Base-by-base conservation (phyloP, 1,140 invertebrate species). In the Drosophila burlai region DNA sequence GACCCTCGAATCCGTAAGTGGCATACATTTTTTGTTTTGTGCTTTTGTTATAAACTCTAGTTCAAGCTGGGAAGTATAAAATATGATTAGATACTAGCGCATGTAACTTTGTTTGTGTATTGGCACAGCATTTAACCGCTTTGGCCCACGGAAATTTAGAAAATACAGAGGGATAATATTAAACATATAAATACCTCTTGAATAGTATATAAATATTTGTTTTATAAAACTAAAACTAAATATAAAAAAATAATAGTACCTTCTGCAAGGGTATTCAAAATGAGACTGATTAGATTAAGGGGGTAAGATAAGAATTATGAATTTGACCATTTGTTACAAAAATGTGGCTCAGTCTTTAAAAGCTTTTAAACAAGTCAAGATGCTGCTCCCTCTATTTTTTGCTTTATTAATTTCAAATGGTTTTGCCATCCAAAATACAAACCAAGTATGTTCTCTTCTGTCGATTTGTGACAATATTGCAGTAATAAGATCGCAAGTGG, bases 381-480 rank as follows among this genome's bases (percentile, higher is more conserved):
- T 55, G 52, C 8, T 10, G 5, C 8, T 38, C 8, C 18, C 7
- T 38, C 4, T 38, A 16, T 21, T 55, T 16, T 55, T 55, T 24
- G 15, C 18, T 4, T 6, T 55, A 15, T 16, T 55, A 38, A 55
- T 55, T 55, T 55, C 34, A 5, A 55, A 55, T 38, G 2, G 4
- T 16, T 55, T 38, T 16, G 52, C 52, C 18, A 24, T 24, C 2
- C 7, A 55, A 55, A 55, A 15, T 16, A 38, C 3, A 21, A 38
- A 24, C 13, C 34, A 55, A 24, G 34, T 55, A 10, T 55, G 52
- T 38, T 9, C 52, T 9, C 31, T 55, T 15, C 4, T 55, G 2
- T 55, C 52, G 2, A 24, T 55, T 55, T 55, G 52, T 55, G 52
- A 55, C 13, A 55, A 24, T 10, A 55, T 55, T 38, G n/a, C 13